Evolutionary conservation across 1,140 invertebrate species (phyloP).

Genomic region (Mactra quadrangularis): DNA sequence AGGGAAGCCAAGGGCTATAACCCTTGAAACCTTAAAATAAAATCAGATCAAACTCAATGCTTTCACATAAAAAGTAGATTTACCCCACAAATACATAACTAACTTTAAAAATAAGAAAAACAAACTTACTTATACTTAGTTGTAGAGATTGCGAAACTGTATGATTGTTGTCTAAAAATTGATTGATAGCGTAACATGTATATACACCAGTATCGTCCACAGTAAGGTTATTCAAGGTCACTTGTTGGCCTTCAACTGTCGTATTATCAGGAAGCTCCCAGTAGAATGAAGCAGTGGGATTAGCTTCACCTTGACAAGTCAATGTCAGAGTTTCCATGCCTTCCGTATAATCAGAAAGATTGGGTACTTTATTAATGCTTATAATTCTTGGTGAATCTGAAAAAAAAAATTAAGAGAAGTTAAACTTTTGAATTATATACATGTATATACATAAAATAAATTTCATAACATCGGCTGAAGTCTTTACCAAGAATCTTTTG

Average conservation of each 20-base stretch:
- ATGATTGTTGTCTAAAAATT: not conserved
- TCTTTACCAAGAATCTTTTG: too few species aligned
- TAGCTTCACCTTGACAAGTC: not conserved
- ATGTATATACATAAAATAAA: not conserved
- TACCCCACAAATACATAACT: too few species aligned
- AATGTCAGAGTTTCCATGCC: not conserved
- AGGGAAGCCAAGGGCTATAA: too few species aligned
- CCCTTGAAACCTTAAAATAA: too few species aligned
- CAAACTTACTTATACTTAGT: too few species aligned
- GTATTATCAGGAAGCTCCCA: slow-evolving; percentile 3
- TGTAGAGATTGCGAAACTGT: too few species aligned
- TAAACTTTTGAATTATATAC: too few species aligned
- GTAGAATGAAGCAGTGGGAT: not conserved
- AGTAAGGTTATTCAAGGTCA: not conserved
- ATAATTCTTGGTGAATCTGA: not conserved
- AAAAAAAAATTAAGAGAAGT: not conserved
- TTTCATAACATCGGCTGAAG: not conserved
- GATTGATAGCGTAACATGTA: slow-evolving; percentile 18
- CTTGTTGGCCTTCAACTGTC: not conserved
- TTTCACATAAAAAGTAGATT: too few species aligned
- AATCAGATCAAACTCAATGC: too few species aligned
- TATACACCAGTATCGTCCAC: not conserved
- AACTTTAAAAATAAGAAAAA: too few species aligned
- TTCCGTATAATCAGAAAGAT: too few species aligned
- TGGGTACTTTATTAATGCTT: not conserved